Base-by-base conservation (phyloP, 2,113 vertebrate species). In the Gavialis gangeticus region DNA sequence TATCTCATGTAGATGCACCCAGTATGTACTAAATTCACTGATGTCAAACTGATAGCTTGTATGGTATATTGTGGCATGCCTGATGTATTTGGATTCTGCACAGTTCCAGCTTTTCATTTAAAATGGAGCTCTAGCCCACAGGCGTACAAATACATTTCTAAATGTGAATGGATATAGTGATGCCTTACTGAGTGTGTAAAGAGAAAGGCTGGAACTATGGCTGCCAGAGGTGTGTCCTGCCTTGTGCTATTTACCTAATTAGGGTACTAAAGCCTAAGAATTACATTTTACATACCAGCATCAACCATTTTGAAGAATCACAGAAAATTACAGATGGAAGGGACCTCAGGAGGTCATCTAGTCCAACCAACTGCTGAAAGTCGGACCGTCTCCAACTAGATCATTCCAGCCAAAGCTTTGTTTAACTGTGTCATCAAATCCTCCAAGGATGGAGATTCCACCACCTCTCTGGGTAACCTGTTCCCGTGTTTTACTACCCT, bases 191-290 rank as follows among this genome's bases (percentile, higher is more conserved):
- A 79, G 24, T 6, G 30, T 46, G 10, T 30, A 80, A 69, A 30
- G 75, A 81, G 59, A 10, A 17, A 69, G 30, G 17, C 30, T 69
- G 67, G 34, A 69, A 69, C 28, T 0, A 0, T 81, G 37, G 4
- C 57, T 90, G 5, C 79, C 57, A 46, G 19, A 79, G 22, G 2
- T 87, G 34, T n/a, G 54, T 9, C 18, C 28, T 55, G 56, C 18
- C 69, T 92, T 13, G 14, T 2, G 22, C 6, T 77, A 84, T 69
- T 81, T 63, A 5, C 79, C 66, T 89, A 54, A 82, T 82, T 37
- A 28, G 21, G 6, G 2, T 59, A 12, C 90, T 96, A 67, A 87
- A 93, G 30, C 28, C 10, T 71, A 71, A 84, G 37, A 28, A 34
- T 66, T 92, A 25, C 55, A 58, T 89, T 94, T 93, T 75, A 71